Evolutionary conservation across 2,113 vertebrate species (phyloP), one percentile per base, ranked within the genome.

Genomic region (Mus pahari): DNA sequence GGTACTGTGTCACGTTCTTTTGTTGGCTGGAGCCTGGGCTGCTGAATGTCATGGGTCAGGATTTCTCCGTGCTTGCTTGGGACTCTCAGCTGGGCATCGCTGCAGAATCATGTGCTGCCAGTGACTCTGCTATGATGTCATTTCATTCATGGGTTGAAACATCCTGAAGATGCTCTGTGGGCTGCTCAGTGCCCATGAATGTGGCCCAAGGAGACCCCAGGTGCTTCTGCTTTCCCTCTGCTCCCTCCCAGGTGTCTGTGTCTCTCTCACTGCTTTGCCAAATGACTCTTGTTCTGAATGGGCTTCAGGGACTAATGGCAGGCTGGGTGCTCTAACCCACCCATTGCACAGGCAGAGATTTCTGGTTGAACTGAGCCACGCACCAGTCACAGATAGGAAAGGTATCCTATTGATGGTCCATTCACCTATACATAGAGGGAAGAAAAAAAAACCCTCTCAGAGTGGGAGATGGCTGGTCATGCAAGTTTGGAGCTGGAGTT

Each of bases 161-260:
- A 73, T 13, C 14, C 1, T 33, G n/a, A 42, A 81, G 24, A 78
- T 55, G 45, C 5, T 13, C 36, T 6, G 33, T 11, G 39, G 42
- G 24, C 70, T 48, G 24, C 14, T 36, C 33, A 74, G 24, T 77
- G 26, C 20, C 45, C 31, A 0, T 53, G 20, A 26, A 2, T 10
- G 19, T 66, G 81, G 48, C 24, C n/a, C 7, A 7, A 24, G 70
- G 77, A 64, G 90, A 68, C 8, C 20, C 9, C 10, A 50, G 42
- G 13, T 83, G 81, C 81, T 31, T 28, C 17, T 73, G 11, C 17
- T 62, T 6, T 20, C 26, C 45, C 14, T 33, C 19, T 17, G 36
- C 9, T 17, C 19, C 5, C 31, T 42, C 4, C 1, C 1, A 1
- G 31, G 13, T 7, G 0, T 26, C n/a, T 19, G 28, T 36, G 48